Percentiles rank a stretch among this genome's conserved stretches.
These are phyloP conservation scores for Leptinotarsa rubiginosa DNA, from an alignment of 2,888 invertebrate genomes.

Conservation along the genomic window DNA sequence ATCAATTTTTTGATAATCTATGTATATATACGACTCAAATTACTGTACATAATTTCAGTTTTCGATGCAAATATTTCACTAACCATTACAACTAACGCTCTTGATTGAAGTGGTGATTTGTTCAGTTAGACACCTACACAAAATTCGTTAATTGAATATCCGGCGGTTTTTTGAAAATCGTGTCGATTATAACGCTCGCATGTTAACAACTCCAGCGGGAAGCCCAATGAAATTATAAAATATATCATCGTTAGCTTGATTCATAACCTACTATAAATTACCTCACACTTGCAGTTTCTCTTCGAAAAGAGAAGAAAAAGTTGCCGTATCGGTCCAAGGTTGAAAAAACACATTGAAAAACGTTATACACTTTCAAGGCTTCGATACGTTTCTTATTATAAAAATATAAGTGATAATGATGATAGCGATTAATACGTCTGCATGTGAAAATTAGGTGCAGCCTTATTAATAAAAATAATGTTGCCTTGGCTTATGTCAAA, in stretches of 20 bases:
- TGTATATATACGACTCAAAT: too few relatives aligned
- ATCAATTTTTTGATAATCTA: too few relatives aligned
- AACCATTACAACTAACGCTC: background rate
- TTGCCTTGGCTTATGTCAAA: background rate
- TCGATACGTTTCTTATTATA: background rate
- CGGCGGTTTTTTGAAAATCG: slow-evolving; percentile 38
- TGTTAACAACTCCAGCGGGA: slow-evolving; percentile 46
- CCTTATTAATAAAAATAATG: background rate
- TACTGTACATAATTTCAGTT: background rate
- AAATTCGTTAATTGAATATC: slow-evolving; percentile 36
- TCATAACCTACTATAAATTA: slow-evolving; percentile 35
- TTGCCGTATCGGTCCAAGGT: background rate
- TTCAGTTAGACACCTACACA: slow-evolving; percentile 36
- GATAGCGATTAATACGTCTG: background rate
- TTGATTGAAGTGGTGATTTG: slow-evolving; percentile 5
- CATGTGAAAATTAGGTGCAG: background rate
- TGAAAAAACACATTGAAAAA: slow-evolving; percentile 6
- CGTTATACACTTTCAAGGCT: background rate
- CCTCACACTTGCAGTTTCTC: slow-evolving; percentile 37
- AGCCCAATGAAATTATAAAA: slow-evolving; percentile 43
- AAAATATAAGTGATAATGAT: background rate
- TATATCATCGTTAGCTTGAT: slow-evolving; percentile 34
- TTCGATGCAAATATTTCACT: background rate
- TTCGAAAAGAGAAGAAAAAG: slow-evolving; percentile 12
- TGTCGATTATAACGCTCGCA: slow-evolving; percentile 44